A percentile compares a stretch with the other conserved stretches of the same genome.
Conservation (phyloP, 2,797 vertebrate species). For the Danio albolineatus region DNA sequence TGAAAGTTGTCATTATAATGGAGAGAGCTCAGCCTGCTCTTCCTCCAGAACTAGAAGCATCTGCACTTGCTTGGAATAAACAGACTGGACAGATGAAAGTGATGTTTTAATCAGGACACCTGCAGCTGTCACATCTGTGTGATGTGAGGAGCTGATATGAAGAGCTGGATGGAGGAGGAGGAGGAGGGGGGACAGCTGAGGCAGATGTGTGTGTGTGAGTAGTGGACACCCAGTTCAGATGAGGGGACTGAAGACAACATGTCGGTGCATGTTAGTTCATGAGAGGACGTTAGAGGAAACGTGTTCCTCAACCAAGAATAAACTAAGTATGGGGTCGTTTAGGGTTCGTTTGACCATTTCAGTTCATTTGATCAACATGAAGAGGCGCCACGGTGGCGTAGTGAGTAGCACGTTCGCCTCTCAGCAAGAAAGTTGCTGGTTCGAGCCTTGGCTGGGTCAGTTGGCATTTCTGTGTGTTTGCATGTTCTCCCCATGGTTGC, state of each 20-base stretch:
- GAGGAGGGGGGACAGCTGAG: background rate
- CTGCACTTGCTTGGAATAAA: conserved; percentile 35
- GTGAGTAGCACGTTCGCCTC: too few relatives aligned
- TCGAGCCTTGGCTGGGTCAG: too few relatives aligned
- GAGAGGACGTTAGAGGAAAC: background rate
- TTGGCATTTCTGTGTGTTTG: too few relatives aligned
- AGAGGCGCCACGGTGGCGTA: too few relatives aligned
- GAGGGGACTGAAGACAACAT: background rate
- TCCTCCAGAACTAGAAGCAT: conserved; percentile 29
- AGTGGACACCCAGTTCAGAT: background rate
- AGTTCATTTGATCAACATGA: too few relatives aligned
- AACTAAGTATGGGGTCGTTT: background rate
- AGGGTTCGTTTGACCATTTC: too few relatives aligned
- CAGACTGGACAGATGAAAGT: conserved; percentile 42
- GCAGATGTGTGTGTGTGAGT: background rate
- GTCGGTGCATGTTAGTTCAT: background rate
- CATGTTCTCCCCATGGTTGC: too few relatives aligned
- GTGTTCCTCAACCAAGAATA: conserved; percentile 4
- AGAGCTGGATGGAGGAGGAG: background rate
- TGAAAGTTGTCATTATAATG: conserved; percentile 27
- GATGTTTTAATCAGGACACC: conserved; percentile 51
- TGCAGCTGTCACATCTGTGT: conserved; percentile 44
- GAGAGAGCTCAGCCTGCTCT: conserved; percentile 9
- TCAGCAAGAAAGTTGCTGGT: too few relatives aligned
- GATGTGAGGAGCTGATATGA: conserved; percentile 28